Percentiles rank a stretch among this genome's conserved stretches.
These are phyloP conservation scores for Atrina japonica DNA, from an alignment of 2,888 invertebrate species.

Conservation along the genomic window DNA sequence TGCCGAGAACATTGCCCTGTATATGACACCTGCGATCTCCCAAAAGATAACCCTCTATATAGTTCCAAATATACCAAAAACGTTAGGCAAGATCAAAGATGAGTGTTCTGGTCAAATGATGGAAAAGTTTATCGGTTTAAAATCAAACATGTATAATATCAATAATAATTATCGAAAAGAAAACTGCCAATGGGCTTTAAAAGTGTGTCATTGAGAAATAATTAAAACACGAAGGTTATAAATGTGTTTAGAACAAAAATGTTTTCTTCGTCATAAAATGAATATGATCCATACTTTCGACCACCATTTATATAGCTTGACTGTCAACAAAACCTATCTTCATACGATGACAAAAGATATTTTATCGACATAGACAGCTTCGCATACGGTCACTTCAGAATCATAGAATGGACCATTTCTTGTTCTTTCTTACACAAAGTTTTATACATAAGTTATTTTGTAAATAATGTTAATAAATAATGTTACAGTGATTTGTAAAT, in stretches of 20 bases:
- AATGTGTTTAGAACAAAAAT: not conserved
- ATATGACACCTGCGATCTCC: slow-evolving; percentile 24
- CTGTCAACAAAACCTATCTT: slow-evolving; percentile 34
- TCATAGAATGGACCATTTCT: not conserved
- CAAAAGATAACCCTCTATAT: slow-evolving; percentile 19
- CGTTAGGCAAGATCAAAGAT: slow-evolving; percentile 40
- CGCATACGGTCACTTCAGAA: slow-evolving; percentile 13
- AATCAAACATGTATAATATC: slow-evolving; percentile 39
- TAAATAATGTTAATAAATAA: no score
- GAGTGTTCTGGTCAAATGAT: slow-evolving; percentile 28
- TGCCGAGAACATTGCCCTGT: not conserved
- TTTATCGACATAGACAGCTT: slow-evolving; percentile 20
- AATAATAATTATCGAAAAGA: slow-evolving; percentile 4
- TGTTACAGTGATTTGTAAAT: no score
- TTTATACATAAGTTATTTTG: no score
- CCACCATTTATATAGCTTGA: slow-evolving; percentile 33
- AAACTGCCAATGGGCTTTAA: slow-evolving; percentile 26
- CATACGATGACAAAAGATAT: slow-evolving; percentile 41
- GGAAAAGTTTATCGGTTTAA: slow-evolving; percentile 31
- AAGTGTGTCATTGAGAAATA: slow-evolving; percentile 41
- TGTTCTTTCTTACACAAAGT: not conserved
- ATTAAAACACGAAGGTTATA: slow-evolving; percentile 33
- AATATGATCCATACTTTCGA: slow-evolving; percentile 38
- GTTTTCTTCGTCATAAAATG: slow-evolving; percentile 26
- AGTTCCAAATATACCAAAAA: slow-evolving; percentile 20